Base-by-base conservation (phyloP, 2,797 vertebrate species). In the Premnoplex brunnescens region DNA sequence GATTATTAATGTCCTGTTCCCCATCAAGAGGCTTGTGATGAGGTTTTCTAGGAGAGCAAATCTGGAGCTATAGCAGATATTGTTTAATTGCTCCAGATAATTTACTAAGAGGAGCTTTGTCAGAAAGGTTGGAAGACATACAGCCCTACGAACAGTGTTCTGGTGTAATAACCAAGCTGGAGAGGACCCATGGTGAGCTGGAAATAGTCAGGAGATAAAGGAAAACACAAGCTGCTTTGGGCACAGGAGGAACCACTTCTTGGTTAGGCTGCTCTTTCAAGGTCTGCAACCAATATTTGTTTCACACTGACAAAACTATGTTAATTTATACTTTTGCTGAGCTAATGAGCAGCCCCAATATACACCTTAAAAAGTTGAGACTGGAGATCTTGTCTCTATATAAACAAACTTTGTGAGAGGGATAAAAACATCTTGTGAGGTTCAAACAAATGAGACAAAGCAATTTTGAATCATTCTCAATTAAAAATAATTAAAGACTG, bases 401-500 rank as follows among this genome's bases (percentile, higher is more conserved):
- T 69, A 86, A 95, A 78, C 26, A 91, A 59, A 88, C 1, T 44
- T 51, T 37, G 32, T 49, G 41, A 94, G 36, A 85, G n/a, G 30
- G 8, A 39, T 81, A 30, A 89, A 89, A 92, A 14, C 20, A 23
- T 72, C 73, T 85, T 85, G 26, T 75, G 93, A 78, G 12, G 46
- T 51, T 10, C 27, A 93, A 94, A 86, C 37, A 84, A 92, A 83
- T 68, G 27, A 91, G 88, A 85, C 19, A 78, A 94, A 91, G n/a
- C 27, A 74, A 77, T 73, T 95, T 89, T 59, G 51, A 91, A 85
- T 89, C 2, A 88, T 91, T 93, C 36, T 52, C 36, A 81, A 89
- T 88, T 91, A 92, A 92, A 91, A 91, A 72, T 86, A 93, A 94
- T 93, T 90, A 94, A 90, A 90, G 55, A 5, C 37, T 88, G 30